Conservation (phyloP, 2,888 invertebrate species). For the Clitarchus hookeri region DNA sequence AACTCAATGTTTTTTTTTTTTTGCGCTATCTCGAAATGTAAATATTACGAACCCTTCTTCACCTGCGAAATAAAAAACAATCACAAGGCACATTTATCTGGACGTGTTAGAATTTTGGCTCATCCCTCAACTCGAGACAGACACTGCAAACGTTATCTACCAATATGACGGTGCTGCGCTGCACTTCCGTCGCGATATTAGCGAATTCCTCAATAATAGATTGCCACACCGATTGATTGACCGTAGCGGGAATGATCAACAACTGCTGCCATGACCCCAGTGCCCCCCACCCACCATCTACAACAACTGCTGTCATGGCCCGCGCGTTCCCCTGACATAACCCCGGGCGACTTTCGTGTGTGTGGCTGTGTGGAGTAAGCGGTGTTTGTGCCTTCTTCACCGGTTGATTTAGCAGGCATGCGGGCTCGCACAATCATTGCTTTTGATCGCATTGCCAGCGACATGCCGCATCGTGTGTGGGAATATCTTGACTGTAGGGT, state of each 20-base stretch:
- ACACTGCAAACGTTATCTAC: constrained; percentile 36
- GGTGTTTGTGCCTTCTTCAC: neutral
- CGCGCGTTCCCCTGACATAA: neutral
- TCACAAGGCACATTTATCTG: constrained; percentile 37
- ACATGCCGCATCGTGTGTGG: constrained; percentile 6
- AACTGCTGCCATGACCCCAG: constrained; percentile 24
- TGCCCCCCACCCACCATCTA: too few species aligned
- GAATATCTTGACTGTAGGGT: neutral
- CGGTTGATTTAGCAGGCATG: neutral
- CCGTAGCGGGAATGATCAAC: constrained; percentile 18
- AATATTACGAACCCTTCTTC: neutral
- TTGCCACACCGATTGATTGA: constrained; percentile 20
- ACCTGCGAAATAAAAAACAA: neutral
- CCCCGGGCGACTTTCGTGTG: neutral
- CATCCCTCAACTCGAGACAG: constrained; percentile 36
- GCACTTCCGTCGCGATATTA: constrained; percentile 21
- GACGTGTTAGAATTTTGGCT: too few species aligned
- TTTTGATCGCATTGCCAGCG: neutral
- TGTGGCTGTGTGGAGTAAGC: neutral
- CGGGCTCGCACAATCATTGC: constrained; percentile 3
- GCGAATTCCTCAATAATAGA: constrained; percentile 23
- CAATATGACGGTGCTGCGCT: constrained; percentile 36
- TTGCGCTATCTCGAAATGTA: too few species aligned
- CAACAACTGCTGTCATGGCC: constrained; percentile 27
- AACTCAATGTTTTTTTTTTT: too few species aligned